Conservation (phyloP, 2,888 invertebrate genomes). For the Brachypterus glaber region DNA sequence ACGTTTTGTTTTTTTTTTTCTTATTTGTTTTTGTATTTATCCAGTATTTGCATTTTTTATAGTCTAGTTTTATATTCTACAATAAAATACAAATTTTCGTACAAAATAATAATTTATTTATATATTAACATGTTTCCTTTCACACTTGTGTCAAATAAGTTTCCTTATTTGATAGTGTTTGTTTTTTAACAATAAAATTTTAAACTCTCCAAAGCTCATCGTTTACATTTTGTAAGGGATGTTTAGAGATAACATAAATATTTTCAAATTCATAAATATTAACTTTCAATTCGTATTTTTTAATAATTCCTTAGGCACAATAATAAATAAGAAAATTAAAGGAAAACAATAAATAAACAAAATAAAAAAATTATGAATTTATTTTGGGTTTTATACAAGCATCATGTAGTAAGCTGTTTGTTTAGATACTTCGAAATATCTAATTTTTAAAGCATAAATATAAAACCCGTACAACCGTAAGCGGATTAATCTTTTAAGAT, state of each 20-base stretch:
- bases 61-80: too few species aligned
- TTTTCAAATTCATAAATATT: too few species aligned
- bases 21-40: too few species aligned
- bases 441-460: constrained; percentile 22
- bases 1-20: too few species aligned
- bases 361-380: constrained; percentile 26
- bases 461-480: constrained; percentile 30
- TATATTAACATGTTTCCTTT: constrained; percentile 24
- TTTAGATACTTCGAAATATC: constrained; percentile 19
- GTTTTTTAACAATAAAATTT: constrained; percentile 4
- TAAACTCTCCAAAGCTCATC: constrained; percentile 15
- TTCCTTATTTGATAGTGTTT: constrained; percentile 30
- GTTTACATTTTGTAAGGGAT: constrained; percentile 20
- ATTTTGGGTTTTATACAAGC: constrained; percentile 31
- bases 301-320: constrained; percentile 6
- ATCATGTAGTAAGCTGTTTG: constrained; percentile 23
- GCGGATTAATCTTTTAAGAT: constrained; percentile 13
- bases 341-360: constrained; percentile 24
- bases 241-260: constrained; percentile 20
- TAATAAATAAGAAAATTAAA: constrained; percentile 12
- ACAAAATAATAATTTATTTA: constrained; percentile 16
- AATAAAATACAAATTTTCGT: too few species aligned
- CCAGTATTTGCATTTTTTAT: too few species aligned
- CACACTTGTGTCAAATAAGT: constrained; percentile 31
- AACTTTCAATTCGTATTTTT: too few species aligned